These are phyloP conservation scores for Rhadina sibilatrix DNA, from an alignment of 2,113 vertebrate genomes.

Conservation along the genomic window DNA sequence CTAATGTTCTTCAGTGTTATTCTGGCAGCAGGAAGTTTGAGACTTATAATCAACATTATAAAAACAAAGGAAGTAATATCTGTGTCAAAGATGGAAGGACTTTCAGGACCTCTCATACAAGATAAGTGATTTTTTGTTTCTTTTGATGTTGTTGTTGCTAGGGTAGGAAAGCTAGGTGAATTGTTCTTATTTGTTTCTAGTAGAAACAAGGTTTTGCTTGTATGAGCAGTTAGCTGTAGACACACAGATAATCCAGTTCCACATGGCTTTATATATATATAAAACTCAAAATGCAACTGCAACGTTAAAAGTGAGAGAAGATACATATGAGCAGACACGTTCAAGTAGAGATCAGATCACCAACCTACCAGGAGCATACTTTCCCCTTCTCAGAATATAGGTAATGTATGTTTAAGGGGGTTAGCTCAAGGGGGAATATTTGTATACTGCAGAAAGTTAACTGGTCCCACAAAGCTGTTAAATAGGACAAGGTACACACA, in stretches of 20 bases:
- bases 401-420: not conserved
- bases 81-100: not conserved
- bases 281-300: not conserved
- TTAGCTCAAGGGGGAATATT: not conserved
- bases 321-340: not conserved
- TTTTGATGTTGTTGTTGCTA: not conserved
- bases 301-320: not conserved
- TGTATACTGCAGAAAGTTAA: not conserved
- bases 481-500: not conserved
- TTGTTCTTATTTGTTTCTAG: not conserved
- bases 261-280: not conserved
- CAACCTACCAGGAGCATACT: not conserved
- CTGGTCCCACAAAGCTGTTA: not conserved
- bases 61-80: conserved; percentile 11
- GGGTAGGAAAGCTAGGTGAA: not conserved
- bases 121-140: not conserved
- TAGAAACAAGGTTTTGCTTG: not conserved
- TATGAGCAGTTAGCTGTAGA: not conserved
- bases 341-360: not conserved
- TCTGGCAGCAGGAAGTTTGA: conserved; percentile 1
- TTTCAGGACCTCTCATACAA: not conserved
- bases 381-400: not conserved
- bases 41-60: not conserved
- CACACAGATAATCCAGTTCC: not conserved
- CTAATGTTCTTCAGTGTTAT: not conserved